Base-by-base conservation (phyloP, 1,140 invertebrate species). In the Drosophila auraria region DNA sequence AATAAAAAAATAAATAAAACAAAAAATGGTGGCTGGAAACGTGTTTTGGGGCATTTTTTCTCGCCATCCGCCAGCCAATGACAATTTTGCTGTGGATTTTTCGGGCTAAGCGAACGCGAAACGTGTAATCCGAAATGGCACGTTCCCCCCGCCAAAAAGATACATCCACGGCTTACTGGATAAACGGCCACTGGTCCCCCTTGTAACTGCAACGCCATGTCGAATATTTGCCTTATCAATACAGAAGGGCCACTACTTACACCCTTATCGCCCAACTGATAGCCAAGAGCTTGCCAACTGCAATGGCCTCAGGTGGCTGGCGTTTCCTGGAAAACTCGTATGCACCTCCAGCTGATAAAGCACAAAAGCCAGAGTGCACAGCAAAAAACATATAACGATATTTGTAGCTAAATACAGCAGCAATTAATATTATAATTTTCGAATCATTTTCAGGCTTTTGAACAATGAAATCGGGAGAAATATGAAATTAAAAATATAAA, bases 21-120 rank as follows among this genome's bases (percentile, higher is more conserved):
- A 61, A 74, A 89, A 89, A 89, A 89, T 89, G 84, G 84, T 90
- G 84, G 84, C 57, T 25, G 71, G 70, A 66, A 82, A 89, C 84
- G 84, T 89, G 84, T 89, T 89, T 63, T 81, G 40, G 78, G 50
- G 63, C 82, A 56, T 75, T 72, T 87, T 80, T 77, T 69, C 36
- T 71, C 38, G 47, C 56, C 72, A 50, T 65, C 50, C 63, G 50
- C 36, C 57, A 70, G 61, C 84, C 83, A 87, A 87, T 89, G 84
- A 80, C 80, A 89, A 77, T 73, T 62, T 78, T 78, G 15, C 33
- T 71, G 25, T n/a, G 33, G 50, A 69, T 69, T 56, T 42, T 47
- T 72, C 76, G 74, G 51, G 38, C 36, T 59, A 69, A 45, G 44
- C 56, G 64, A 54, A 40, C 36, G 45, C 57, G 2, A 63, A 82